Base-by-base conservation (phyloP, 2,113 vertebrate species). In the Dipodomys ordii region DNA sequence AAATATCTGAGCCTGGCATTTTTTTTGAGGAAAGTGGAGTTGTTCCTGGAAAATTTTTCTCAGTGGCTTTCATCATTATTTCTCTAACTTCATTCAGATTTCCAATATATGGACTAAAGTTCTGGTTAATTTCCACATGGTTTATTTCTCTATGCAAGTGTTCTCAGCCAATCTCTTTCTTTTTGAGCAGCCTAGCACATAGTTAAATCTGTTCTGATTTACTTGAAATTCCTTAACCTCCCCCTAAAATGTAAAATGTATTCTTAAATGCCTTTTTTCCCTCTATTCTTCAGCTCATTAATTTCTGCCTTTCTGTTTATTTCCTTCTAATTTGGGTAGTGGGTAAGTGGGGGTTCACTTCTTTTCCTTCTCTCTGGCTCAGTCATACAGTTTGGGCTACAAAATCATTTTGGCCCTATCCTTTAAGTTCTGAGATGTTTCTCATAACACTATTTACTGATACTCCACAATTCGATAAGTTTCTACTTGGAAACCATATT, bases 401-500 rank as follows among this genome's bases (percentile, higher is more conserved):
- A 80, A 27, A 62, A 72, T 81, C 83, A 92, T 10, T 80, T 80
- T 74, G 72, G 49, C 19, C 22, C 13, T 23, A 68, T 11, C 27
- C 19, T 65, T 71, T 78, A 67, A 72, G 44, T 77, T 92, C 62
- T 81, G 25, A 69, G 20, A 67, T 15, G 13, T 39, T 87, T 68
- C 92, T 87, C 53, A 68, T 65, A 49, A 13, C 77, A 46, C 27
- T 93, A 0, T 65, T 95, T 35, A 62, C 53, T 79, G 28, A 13
- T 32, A 30, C 10, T 69, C 25, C 32, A 39, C 2, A 73, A 32
- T 35, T 83, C 67, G 57, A 27, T 0, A 3, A 13, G 19, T 76
- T 87, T 93, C 77, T 88, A 74, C 39, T 89, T 74, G 53, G 27
- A 93, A 53, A 22, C 46, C n/a, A 27, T 19, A 3, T 86, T 89